Evolutionary conservation across 2,888 invertebrate species (phyloP).

Genomic region (Synanthedon tipuliformis): DNA sequence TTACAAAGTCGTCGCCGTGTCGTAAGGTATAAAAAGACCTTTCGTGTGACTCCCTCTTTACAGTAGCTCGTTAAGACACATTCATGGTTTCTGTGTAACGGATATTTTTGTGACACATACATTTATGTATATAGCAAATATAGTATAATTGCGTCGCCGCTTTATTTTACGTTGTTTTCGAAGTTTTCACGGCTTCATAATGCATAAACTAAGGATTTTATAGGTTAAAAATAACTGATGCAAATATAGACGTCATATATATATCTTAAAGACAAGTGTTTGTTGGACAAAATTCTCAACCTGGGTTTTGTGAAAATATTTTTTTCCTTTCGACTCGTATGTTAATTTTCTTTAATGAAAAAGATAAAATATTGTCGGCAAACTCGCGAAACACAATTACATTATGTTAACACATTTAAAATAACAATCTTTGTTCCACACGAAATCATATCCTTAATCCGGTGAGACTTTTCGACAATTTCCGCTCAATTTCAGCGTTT

Average conservation of each 20-base stretch:
- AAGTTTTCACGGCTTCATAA: not conserved
- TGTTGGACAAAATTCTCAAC: no score
- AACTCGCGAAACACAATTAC: not conserved
- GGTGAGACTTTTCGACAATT: slow-evolving; percentile 18
- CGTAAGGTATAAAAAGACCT: slow-evolving; percentile 8
- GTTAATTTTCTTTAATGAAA: no score
- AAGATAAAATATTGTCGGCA: no score
- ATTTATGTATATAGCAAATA: not conserved
- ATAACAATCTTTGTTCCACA: not conserved
- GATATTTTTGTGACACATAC: slow-evolving; percentile 42
- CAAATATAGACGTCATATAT: no score
- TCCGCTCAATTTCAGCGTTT: slow-evolving; percentile 37
- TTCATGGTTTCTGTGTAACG: slow-evolving; percentile 51
- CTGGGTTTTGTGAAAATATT: no score
- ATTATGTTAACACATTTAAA: not conserved
- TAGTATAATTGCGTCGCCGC: not conserved
- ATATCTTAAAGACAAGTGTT: no score
- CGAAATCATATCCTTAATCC: slow-evolving; percentile 1
- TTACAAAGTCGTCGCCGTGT: not conserved
- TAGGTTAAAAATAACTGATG: no score
- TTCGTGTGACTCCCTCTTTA: slow-evolving; percentile 37
- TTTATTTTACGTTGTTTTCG: not conserved
- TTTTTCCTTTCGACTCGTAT: no score
- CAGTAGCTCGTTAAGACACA: slow-evolving; percentile 58
- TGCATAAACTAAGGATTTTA: no score